Percentiles rank a stretch among this genome's conserved stretches.
phyloP scores from a whole-genome alignment of 2,888 invertebrate species.

The Sinotaia quadrata region DNA sequence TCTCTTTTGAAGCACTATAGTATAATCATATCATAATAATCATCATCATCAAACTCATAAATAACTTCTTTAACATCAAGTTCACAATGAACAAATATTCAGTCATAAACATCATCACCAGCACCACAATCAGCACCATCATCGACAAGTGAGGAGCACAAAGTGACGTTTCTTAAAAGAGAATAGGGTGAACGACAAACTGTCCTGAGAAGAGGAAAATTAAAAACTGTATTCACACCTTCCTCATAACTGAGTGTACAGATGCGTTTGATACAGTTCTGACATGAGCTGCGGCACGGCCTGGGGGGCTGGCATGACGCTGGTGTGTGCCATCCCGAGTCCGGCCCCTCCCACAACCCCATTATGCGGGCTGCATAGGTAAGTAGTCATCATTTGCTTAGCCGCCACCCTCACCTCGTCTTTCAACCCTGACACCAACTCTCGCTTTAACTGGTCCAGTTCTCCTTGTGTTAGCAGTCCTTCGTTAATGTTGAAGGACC shows the following conservation, averaged over 20 bases:
- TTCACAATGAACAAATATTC: too few species aligned
- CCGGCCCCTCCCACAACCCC: constrained; percentile 2
- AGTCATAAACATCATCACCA: too few species aligned
- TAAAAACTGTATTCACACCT: too few species aligned
- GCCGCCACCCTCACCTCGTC: constrained; percentile 51
- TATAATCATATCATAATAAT: too few species aligned
- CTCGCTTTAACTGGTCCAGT: constrained; percentile 65
- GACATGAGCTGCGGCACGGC: constrained; percentile 56
- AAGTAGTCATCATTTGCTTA: constrained; percentile 20
- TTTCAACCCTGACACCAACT: constrained; percentile 63
- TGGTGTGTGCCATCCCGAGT: neutral
- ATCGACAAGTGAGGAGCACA: too few species aligned
- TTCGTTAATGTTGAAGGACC: neutral
- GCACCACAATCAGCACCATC: too few species aligned
- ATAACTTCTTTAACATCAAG: too few species aligned
- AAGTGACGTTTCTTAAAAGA: too few species aligned
- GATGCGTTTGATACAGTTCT: constrained; percentile 70
- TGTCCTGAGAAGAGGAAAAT: too few species aligned
- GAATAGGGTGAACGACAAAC: too few species aligned
- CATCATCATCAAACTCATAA: too few species aligned
- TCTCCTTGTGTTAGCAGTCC: constrained; percentile 57
- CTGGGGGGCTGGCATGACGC: constrained; percentile 6
- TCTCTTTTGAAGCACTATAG: too few species aligned
- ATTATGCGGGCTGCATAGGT: neutral
- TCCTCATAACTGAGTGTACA: constrained; percentile 70